Percentiles rank a stretch among this genome's conserved stretches.
These are phyloP conservation scores for Rhyzopertha dominica DNA, from an alignment of 1,140 invertebrate genomes.

Conservation along the genomic window DNA sequence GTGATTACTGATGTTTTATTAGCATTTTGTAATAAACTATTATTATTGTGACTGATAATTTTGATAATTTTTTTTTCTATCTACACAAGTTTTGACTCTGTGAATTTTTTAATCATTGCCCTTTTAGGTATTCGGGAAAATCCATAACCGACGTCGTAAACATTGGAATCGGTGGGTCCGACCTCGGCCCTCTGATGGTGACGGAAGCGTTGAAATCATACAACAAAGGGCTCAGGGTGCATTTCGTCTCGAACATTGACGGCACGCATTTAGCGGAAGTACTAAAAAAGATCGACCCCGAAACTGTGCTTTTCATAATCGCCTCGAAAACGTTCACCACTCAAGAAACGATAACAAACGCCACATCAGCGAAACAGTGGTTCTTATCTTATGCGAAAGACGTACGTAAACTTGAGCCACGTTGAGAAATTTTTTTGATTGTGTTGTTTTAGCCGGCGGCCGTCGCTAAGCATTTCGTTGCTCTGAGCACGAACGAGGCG, in stretches of 20 bases:
- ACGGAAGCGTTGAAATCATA: conserved; percentile 96
- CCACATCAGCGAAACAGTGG: conserved; percentile 94
- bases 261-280: conserved; percentile 96
- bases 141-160: conserved; percentile 97
- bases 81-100: too few relatives aligned
- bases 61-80: too few relatives aligned
- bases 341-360: conserved; percentile 99
- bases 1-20: too few relatives aligned
- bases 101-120: too few relatives aligned
- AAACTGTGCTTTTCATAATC: conserved; percentile 96
- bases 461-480: conserved; percentile 97
- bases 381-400: conserved; percentile 82
- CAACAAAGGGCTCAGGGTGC: conserved; percentile 79
- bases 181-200: conserved; percentile 98
- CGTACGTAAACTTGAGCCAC: conserved; percentile 53
- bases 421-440: conserved; percentile 2
- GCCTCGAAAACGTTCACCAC: conserved; percentile 99
- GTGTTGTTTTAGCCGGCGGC: conserved; percentile 58
- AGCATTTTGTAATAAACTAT: too few relatives aligned
- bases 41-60: too few relatives aligned
- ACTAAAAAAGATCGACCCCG: conserved; percentile 84
- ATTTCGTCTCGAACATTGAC: conserved; percentile 99
- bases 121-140: conserved; percentile 81
- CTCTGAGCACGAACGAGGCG: conserved; percentile 88
- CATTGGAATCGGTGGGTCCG: conserved; percentile 99